A percentile compares a stretch with the other conserved stretches of the same genome.
Evolutionary conservation across 2,113 vertebrate genomes (phyloP).

Genomic region (Lasiurus cinereus): DNA sequence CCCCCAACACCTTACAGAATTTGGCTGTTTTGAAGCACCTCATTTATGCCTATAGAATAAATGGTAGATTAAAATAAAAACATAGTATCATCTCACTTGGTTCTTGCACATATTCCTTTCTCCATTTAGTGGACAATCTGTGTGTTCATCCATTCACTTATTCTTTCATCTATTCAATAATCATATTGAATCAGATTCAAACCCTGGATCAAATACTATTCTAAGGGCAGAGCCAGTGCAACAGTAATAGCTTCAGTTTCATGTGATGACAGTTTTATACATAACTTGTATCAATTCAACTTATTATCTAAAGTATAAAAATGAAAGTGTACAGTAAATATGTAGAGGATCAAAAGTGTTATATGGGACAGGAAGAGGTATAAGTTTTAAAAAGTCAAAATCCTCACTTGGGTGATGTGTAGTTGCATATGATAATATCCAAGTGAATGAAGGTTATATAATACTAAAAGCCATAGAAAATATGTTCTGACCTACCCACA

Average conservation of each 20-base stretch:
- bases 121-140: background rate
- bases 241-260: background rate
- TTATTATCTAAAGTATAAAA: background rate
- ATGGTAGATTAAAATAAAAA: constrained; percentile 21
- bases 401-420: background rate
- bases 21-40: background rate
- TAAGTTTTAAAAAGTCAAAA: background rate
- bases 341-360: background rate
- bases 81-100: background rate
- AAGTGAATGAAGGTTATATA: background rate
- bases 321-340: background rate
- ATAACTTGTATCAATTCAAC: background rate
- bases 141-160: background rate
- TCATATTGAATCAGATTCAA: background rate
- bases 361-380: background rate
- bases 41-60: background rate
- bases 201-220: background rate
- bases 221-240: background rate
- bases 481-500: background rate
- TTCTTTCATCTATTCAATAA: background rate
- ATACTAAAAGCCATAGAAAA: background rate
- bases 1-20: background rate
- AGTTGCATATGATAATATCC: background rate
- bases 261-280: background rate
- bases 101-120: background rate